Conservation (phyloP, 2,797 vertebrate genomes). For the Nothura maculosa region DNA sequence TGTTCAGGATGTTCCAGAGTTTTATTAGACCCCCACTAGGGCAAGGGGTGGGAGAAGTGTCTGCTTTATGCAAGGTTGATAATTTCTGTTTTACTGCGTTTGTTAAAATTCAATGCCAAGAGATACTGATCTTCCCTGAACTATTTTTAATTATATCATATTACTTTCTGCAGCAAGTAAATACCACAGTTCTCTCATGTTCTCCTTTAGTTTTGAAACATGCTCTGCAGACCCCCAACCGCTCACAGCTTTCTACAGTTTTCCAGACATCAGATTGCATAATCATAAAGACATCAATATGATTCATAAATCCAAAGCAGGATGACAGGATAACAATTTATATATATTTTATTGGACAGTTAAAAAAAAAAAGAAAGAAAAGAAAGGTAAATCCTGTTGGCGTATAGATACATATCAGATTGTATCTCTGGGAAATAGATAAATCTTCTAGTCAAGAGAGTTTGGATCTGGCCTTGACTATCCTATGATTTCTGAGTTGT, state of each 20-base stretch:
- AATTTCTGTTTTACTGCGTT: conserved; percentile 62
- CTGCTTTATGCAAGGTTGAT: conserved; percentile 33
- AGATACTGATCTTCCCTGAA: conserved; percentile 72
- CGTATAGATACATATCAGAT: neutral
- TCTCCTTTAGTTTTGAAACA: conserved; percentile 37
- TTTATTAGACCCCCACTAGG: conserved; percentile 44
- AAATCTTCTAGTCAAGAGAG: neutral
- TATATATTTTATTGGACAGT: conserved; percentile 20
- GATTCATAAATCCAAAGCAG: neutral
- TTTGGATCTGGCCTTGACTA: neutral
- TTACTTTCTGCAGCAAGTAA: conserved; percentile 23
- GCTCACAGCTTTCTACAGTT: neutral
- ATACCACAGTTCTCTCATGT: conserved; percentile 4
- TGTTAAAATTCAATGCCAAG: conserved; percentile 72
- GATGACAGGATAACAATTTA: neutral
- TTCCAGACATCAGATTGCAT: neutral
- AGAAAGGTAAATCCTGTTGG: neutral
- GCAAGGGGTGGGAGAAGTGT: neutral
- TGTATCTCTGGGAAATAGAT: neutral
- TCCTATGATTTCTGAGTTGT: neutral
- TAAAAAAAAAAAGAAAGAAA: neutral
- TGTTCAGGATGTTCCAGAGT: conserved; percentile 18
- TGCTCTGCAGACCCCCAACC: neutral
- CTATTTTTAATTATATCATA: conserved; percentile 63
- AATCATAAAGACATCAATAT: conserved; percentile 24